Evolutionary conservation across 2,888 invertebrate species (phyloP), one percentile per base, ranked within the genome.

Genomic region (Nematopogon swammerdamellus): DNA sequence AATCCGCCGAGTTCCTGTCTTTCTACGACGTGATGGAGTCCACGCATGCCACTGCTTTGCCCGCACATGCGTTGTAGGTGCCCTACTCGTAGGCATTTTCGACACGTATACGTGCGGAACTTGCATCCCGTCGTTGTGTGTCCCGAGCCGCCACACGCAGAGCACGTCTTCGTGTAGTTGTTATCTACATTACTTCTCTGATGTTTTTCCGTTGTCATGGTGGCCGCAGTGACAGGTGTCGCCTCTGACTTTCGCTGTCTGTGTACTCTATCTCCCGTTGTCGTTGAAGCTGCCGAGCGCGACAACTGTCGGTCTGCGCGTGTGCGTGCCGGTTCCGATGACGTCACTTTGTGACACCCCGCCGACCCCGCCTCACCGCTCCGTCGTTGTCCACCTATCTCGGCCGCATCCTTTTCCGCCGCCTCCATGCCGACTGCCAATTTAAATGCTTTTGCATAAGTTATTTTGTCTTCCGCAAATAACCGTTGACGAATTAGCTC

Each of bases 401-500:
- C 36, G 3, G 55, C 57, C 2, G 57, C 52, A 19, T 55, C 45
- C 10, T 48, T 45, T 36, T 55, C 53, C 5, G 56, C 53, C 8
- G 55, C 49, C 25, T 57, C 57, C 47, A 50, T 14, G 2, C 18
- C 18, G 3, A 18, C 10, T 5, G 50, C 50, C 19, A 44, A 36
- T 1, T 44, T 19, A 2, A 30, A 18, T 10, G 50, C 50, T 5
- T 42, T 29, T 5, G 2, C 1, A 18, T 44, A 48, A 3, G 30
- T 10, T n/a, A 48, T 10, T 1, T 42, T 18, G 11, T 30, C 45
- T 19, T 50, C 45, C 6, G 36, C 19, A 30, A 50, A 50, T 17
- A 50, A 18, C 10, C 50, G 11, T 20, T 48, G 48, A 8, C 50
- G 43, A 6, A 47, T 48, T 2, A 18, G 5, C 2, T 50, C 50